Conservation (phyloP, 2,888 invertebrate genomes). For the Phrixothrix hirtus region DNA sequence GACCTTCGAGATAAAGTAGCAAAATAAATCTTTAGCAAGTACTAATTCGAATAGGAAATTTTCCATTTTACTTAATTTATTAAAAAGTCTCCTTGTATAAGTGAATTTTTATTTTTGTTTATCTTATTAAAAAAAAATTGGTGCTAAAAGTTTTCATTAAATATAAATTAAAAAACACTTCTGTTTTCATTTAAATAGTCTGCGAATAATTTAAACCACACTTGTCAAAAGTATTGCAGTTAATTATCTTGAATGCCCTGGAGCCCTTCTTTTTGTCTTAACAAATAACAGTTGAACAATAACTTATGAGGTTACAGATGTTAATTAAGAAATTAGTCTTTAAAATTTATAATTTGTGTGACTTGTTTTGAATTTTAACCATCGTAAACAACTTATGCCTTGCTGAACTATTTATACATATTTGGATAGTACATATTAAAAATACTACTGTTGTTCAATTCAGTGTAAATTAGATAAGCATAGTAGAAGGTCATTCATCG, state of each 20-base stretch:
- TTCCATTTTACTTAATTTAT: conserved; percentile 8
- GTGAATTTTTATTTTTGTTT: conserved; percentile 2
- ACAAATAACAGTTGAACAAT: conserved; percentile 52
- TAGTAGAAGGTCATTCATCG: no score
- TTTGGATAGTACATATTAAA: no score
- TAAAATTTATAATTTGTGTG: conserved; percentile 38
- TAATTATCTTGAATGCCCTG: conserved; percentile 46
- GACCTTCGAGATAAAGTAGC: conserved; percentile 38
- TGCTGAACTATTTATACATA: no score
- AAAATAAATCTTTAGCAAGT: conserved; percentile 38
- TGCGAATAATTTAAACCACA: conserved; percentile 41
- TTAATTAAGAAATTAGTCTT: conserved; percentile 56
- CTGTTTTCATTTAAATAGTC: conserved; percentile 3
- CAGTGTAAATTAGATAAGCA: no score
- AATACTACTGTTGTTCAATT: no score
- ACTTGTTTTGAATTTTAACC: conserved; percentile 39
- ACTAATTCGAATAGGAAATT: no score
- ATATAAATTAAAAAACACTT: conserved; percentile 8
- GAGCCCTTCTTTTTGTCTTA: conserved; percentile 38
- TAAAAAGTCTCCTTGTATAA: conserved; percentile 1
- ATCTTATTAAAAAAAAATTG: conserved; percentile 1
- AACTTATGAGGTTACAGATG: conserved; percentile 55
- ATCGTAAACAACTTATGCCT: no score
- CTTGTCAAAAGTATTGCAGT: conserved; percentile 54
- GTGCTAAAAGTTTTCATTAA: background rate